A percentile compares a stretch with the other conserved stretches of the same genome.
phyloP scores from a whole-genome alignment of 1,140 invertebrate genomes.

The Drosophila orosa region DNA sequence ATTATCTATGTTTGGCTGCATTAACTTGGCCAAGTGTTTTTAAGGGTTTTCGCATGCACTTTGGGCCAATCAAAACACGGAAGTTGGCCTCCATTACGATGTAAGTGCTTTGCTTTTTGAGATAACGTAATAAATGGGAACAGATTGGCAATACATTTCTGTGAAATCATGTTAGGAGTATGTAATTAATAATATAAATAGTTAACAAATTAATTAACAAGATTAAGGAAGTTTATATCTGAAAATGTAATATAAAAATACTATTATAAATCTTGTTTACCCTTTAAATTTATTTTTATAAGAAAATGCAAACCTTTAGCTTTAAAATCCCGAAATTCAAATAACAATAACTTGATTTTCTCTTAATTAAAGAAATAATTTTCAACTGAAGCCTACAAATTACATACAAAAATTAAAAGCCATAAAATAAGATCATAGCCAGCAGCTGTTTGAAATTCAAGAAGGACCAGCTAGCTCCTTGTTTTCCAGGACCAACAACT shows the following conservation, averaged over 20 bases:
- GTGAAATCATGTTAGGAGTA: background rate
- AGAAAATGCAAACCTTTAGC: background rate
- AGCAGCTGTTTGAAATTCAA: constrained; percentile 28
- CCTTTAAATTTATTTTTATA: background rate
- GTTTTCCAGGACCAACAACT: constrained; percentile 5
- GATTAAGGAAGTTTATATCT: background rate
- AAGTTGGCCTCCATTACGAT: constrained; percentile 19
- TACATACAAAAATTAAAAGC: constrained; percentile 2
- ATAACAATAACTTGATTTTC: no score
- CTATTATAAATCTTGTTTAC: background rate
- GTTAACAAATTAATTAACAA: background rate
- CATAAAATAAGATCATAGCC: constrained; percentile 31
- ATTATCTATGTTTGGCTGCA: constrained; percentile 57
- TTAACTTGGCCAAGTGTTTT: constrained; percentile 40
- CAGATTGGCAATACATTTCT: background rate
- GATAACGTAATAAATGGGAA: background rate
- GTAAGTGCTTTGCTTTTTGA: constrained; percentile 8
- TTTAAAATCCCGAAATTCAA: background rate
- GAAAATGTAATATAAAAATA: background rate
- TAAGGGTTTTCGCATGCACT: constrained; percentile 29
- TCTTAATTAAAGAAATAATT: background rate
- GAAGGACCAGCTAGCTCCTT: background rate
- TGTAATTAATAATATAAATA: background rate
- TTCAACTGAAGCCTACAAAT: background rate
- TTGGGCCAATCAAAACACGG: background rate